These are phyloP conservation scores for Anastatus disparis DNA, from an alignment of 1,140 invertebrate genomes.

Conservation along the genomic window DNA sequence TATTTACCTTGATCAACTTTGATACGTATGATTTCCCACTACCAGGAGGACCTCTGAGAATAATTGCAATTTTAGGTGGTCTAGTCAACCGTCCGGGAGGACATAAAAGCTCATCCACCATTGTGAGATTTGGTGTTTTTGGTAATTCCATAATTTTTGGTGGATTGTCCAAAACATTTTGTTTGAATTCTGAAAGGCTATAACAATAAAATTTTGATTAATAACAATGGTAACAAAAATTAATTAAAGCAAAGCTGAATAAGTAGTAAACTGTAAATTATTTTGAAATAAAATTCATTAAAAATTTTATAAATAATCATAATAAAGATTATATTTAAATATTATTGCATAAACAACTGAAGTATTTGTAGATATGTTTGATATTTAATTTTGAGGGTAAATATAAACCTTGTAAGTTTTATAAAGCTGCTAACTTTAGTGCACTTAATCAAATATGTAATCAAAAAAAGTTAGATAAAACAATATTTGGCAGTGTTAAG, in stretches of 20 bases:
- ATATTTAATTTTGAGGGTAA: no score
- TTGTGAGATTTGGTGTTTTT: constrained; percentile 63
- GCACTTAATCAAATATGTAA: no score
- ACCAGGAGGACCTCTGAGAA: constrained; percentile 89
- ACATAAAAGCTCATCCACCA: constrained; percentile 86
- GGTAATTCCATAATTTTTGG: constrained; percentile 59
- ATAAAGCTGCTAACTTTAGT: no score
- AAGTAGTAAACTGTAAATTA: not conserved
- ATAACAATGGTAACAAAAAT: constrained; percentile 4
- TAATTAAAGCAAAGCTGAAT: constrained; percentile 1
- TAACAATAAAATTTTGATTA: constrained; percentile 48
- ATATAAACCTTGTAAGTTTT: no score
- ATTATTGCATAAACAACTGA: not conserved
- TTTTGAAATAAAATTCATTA: not conserved
- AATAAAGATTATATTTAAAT: not conserved
- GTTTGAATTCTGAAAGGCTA: constrained; percentile 53
- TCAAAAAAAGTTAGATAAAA: no score
- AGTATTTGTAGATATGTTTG: no score
- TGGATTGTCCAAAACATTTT: constrained; percentile 49
- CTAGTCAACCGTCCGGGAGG: constrained; percentile 78
- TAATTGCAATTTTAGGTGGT: constrained; percentile 86
- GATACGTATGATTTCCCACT: constrained; percentile 90
- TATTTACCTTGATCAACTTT: constrained; percentile 85
- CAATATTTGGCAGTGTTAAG: no score
- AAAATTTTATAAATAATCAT: constrained; percentile 13